Base-by-base conservation (phyloP, 2,888 invertebrate genomes). In the Epinotia nisella region DNA sequence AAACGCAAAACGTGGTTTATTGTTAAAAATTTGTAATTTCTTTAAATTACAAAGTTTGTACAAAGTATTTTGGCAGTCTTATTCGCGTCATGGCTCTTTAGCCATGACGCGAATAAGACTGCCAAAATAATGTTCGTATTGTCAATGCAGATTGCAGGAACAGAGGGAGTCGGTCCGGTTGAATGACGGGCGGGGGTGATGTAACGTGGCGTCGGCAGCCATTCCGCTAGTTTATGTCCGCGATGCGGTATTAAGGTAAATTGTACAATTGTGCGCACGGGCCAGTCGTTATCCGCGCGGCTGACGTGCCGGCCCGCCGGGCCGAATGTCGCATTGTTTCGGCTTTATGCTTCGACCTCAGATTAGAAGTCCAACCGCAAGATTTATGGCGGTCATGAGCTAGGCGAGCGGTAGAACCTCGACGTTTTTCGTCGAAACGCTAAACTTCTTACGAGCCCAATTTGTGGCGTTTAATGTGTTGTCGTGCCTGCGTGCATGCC, bases 261-360 rank as follows among this genome's bases (percentile, higher is more conserved):
- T 90, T 89, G 91, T 90, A 90, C 88, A 89, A 92, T 91, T 90
- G 92, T 85, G 85, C 83, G 92, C 93, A 93, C 93, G 92, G 90
- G 93, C 89, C 89, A 89, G 90, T 92, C 92, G 92, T 92, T 91
- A 92, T 85, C 80, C 81, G 82, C 65, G 79, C 75, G 81, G 75
- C 80, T 86, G 87, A 90, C 90, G 90, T 88, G 90, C 90, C 87
- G 84, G 82, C 79, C 81, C 81, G 81, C 62, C 70, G 58, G 79
- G 82, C 86, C 85, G 81, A 88, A 87, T 83, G 91, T 91, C 91
- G 89, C 90, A 90, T 92, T 92, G 92, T 92, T 89, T 90, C 87
- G 88, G 84, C 85, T 90, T 88, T 89, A 90, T 90, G 89, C 87
- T 89, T 90, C 87, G 85, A 88, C 87, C 88, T 90, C 85, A 92